Conservation (phyloP, 1,140 invertebrate genomes). For the Berghia stephanieae region DNA sequence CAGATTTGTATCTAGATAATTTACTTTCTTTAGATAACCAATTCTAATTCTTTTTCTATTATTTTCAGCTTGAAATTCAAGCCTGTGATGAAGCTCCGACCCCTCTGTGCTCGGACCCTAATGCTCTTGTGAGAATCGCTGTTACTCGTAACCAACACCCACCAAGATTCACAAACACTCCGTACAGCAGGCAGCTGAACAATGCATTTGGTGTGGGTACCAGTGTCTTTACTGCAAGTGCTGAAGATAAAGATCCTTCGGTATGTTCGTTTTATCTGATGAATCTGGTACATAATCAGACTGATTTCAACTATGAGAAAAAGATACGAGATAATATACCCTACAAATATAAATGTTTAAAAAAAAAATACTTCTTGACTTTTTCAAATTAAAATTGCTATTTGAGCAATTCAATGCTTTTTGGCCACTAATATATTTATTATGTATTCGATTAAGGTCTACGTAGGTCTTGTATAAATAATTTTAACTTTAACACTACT, state of each 20-base stretch:
- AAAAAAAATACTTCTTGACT: background rate
- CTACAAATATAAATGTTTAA: too few species aligned
- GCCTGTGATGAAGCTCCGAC: constrained; percentile 42
- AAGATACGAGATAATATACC: too few species aligned
- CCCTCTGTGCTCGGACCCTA: constrained; percentile 11
- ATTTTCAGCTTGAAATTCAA: constrained; percentile 41
- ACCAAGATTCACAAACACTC: constrained; percentile 44
- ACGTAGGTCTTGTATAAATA: too few species aligned
- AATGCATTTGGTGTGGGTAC: constrained; percentile 24
- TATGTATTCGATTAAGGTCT: background rate
- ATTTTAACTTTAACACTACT: too few species aligned
- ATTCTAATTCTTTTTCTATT: background rate
- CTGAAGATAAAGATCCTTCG: constrained; percentile 40
- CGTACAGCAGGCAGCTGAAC: constrained; percentile 40
- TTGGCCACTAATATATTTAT: background rate
- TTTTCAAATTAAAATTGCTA: background rate
- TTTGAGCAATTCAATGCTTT: background rate
- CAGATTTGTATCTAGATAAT: too few species aligned
- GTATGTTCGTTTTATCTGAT: constrained; percentile 29
- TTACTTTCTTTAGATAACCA: too few species aligned
- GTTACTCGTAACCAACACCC: constrained; percentile 46
- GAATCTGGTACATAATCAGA: background rate
- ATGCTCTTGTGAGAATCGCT: constrained; percentile 39
- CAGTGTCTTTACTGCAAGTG: constrained; percentile 36
- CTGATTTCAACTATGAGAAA: background rate